A percentile compares a stretch with the other conserved stretches of the same genome.
phyloP scores from a whole-genome alignment of 2,888 invertebrate genomes.

The Cosmopolites sordidus region DNA sequence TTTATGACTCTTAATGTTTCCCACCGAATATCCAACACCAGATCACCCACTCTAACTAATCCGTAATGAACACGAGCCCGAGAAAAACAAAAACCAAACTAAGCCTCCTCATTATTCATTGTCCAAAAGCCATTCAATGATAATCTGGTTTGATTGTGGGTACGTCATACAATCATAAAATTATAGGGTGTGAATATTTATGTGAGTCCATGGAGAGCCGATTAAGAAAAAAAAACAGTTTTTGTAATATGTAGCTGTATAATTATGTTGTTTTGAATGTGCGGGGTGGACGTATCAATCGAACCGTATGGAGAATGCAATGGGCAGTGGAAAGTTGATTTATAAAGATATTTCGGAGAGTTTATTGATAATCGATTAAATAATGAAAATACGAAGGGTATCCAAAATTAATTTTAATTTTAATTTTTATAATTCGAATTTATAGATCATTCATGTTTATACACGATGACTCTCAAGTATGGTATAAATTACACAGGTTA shows the following conservation, averaged over 20 bases:
- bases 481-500: no score
- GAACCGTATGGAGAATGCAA: background rate
- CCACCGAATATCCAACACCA: background rate
- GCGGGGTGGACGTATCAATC: constrained; percentile 13
- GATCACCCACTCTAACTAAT: constrained; percentile 3
- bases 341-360: background rate
- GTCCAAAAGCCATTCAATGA: constrained; percentile 25
- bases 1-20: background rate
- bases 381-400: no score
- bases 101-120: constrained; percentile 12
- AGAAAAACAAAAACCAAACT: constrained; percentile 9
- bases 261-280: constrained; percentile 22
- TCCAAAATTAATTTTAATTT: no score
- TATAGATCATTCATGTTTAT: no score
- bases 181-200: constrained; percentile 28
- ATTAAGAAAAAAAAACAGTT: constrained; percentile 22
- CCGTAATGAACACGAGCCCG: constrained; percentile 3
- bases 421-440: no score
- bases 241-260: constrained; percentile 14
- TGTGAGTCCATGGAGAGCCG: constrained; percentile 22
- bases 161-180: constrained; percentile 18
- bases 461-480: no score
- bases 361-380: background rate
- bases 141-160: constrained; percentile 23
- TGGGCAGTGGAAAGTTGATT: background rate